phyloP scores from a whole-genome alignment of 1,140 invertebrate genomes.

The Drosophila mauritiana region DNA sequence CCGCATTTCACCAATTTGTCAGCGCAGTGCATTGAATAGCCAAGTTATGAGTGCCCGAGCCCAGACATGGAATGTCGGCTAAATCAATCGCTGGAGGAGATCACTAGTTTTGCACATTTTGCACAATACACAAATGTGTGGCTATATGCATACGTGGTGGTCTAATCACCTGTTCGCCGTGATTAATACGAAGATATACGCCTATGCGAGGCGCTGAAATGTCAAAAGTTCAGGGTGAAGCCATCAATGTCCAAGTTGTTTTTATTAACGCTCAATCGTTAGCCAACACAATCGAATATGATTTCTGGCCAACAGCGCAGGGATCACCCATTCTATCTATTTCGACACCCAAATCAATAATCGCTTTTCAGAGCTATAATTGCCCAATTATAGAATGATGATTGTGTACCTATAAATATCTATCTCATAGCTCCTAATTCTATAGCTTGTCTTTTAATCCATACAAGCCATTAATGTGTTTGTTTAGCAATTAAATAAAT shows the following conservation, averaged over 20 bases:
- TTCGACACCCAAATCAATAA: conserved; percentile 34
- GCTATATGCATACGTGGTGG: conserved; percentile 30
- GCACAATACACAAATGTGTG: conserved; percentile 10
- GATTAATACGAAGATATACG: conserved; percentile 69
- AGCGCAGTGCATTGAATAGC: conserved; percentile 5
- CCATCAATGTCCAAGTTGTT: conserved; percentile 75
- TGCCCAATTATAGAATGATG: conserved; percentile 27
- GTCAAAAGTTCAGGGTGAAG: conserved; percentile 76
- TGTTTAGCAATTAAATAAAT: conserved; percentile 24
- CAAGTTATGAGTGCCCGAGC: conserved; percentile 31
- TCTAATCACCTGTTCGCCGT: conserved; percentile 75
- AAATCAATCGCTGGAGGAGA: conserved; percentile 23
- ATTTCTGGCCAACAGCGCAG: conserved; percentile 8
- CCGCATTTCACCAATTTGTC: conserved; percentile 40
- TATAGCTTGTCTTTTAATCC: neutral
- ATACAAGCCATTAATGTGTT: conserved; percentile 19
- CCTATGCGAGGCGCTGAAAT: conserved; percentile 52
- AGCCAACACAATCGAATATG: conserved; percentile 47
- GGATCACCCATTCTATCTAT: conserved; percentile 21
- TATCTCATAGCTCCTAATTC: neutral
- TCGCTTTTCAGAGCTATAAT: conserved; percentile 19
- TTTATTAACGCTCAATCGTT: conserved; percentile 47
- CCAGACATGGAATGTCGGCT: neutral
- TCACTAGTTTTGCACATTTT: neutral
- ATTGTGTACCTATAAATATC: conserved; percentile 4